Conservation (phyloP, 2,888 invertebrate species). For the Protodeltote pygarga region DNA sequence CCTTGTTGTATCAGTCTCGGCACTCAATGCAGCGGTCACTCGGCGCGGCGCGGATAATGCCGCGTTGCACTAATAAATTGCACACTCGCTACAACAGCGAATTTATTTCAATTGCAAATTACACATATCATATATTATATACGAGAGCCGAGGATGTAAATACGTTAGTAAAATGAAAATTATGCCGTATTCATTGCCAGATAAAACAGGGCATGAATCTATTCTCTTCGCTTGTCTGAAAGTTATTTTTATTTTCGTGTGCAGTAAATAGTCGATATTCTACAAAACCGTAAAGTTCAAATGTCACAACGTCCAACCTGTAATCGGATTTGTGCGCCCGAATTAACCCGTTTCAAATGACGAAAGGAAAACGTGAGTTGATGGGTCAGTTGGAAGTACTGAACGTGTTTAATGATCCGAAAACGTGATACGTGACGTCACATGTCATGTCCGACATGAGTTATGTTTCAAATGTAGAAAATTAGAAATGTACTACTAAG, state of each 20-base stretch:
- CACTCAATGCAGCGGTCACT: constrained; percentile 1
- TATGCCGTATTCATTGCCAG: constrained; percentile 9
- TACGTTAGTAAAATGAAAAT: constrained; percentile 20
- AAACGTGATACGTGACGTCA: constrained; percentile 23
- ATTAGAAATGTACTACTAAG: too few species aligned
- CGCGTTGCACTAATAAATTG: constrained; percentile 24
- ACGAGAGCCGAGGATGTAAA: constrained; percentile 12
- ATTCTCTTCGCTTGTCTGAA: too few species aligned
- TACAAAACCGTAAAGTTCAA: too few species aligned
- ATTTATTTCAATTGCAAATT: constrained; percentile 42
- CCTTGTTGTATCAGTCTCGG: background rate
- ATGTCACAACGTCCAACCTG: too few species aligned
- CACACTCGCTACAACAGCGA: constrained; percentile 11
- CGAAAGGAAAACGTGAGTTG: background rate
- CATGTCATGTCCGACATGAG: constrained; percentile 27
- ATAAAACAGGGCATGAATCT: constrained; percentile 1
- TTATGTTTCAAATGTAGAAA: constrained; percentile 24
- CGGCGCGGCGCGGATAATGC: constrained; percentile 2
- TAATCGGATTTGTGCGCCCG: background rate
- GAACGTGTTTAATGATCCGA: constrained; percentile 18
- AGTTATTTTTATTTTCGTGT: too few species aligned
- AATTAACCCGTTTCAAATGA: constrained; percentile 9
- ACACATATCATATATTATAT: constrained; percentile 32
- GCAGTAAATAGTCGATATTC: too few species aligned
- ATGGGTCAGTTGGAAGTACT: constrained; percentile 1